Base-by-base conservation (phyloP, 2,888 invertebrate species). In the Lissocephala sabroskyi region DNA sequence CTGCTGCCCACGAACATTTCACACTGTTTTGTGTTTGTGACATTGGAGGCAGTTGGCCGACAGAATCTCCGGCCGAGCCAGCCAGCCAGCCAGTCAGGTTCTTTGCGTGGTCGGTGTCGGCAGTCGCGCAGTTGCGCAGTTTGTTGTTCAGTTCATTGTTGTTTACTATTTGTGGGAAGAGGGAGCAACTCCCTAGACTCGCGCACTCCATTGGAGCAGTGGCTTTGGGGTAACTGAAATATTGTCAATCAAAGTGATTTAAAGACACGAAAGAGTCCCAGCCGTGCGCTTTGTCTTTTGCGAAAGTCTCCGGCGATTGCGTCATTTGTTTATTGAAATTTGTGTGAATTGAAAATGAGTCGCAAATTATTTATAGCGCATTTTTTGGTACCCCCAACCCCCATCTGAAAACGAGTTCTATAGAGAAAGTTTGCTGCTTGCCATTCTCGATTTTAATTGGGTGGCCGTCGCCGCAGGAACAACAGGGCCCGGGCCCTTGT, bases 291-390 rank as follows among this genome's bases (percentile, higher is more conserved):
- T n/a, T n/a, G n/a, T n/a, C n/a, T n/a, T n/a, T n/a, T n/a, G 29
- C 39, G 42, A 49, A 48, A 49, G 44, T 52, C 41, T 17, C 37
- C 26, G 36, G 56, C 50, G 74, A 73, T 73, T 74, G 71, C 71
- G 71, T 73, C 71, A 73, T 73, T 71, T 73, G 62, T 73, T 73
- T 71, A 59, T 73, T 53, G 63, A 65, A 58, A 49, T 11, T 11
- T 16, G 28, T 44, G 57, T 60, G 49, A 65, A 73, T 73, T 71
- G 70, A 67, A n/a, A 73, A 70, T 70, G 65, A 71, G 67, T 64
- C 62, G 61, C 49, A 45, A 54, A 64, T 71, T 70, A 71, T 70
- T 71, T 71, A 65, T 67, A 68, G 42, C 64, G 52, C 46, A 59
- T 59, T 67, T 57, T 52, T 35, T 33, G 6, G 17, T 14, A 35